phyloP scores from a whole-genome alignment of 2,797 vertebrate species.

The Okamejei kenojei region DNA sequence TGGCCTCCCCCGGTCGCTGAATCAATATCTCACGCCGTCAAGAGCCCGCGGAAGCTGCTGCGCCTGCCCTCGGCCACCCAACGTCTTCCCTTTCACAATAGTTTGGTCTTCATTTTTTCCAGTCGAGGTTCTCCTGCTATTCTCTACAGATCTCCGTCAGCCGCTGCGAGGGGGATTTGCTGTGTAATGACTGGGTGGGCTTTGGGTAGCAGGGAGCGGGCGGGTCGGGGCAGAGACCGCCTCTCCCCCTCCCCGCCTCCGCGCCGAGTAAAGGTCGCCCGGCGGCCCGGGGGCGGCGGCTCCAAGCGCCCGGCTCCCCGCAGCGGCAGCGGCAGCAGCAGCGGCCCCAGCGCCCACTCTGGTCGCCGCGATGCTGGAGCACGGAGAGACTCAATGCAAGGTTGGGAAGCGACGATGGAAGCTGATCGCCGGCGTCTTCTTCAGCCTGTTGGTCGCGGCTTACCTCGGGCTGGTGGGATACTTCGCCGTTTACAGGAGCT shows the following conservation, averaged over 20 bases:
- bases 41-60: too few species aligned
- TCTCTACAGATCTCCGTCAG: neutral
- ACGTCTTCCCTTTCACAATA: too few species aligned
- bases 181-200: neutral
- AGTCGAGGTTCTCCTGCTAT: too few species aligned
- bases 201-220: neutral
- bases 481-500: neutral
- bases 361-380: neutral
- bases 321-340: neutral
- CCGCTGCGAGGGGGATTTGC: neutral
- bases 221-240: neutral
- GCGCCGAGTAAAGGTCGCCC: neutral
- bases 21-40: too few species aligned
- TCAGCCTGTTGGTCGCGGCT: neutral
- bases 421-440: neutral
- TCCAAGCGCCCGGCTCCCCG: neutral
- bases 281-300: too few species aligned
- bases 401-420: neutral
- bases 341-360: too few species aligned
- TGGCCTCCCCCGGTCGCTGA: too few species aligned
- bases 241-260: neutral
- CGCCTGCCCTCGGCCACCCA: too few species aligned
- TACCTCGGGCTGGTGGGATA: conserved; percentile 5
- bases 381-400: neutral
- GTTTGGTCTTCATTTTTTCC: too few species aligned